phyloP scores from a whole-genome alignment of 2,113 vertebrate species.

The Aramus guarauna region DNA sequence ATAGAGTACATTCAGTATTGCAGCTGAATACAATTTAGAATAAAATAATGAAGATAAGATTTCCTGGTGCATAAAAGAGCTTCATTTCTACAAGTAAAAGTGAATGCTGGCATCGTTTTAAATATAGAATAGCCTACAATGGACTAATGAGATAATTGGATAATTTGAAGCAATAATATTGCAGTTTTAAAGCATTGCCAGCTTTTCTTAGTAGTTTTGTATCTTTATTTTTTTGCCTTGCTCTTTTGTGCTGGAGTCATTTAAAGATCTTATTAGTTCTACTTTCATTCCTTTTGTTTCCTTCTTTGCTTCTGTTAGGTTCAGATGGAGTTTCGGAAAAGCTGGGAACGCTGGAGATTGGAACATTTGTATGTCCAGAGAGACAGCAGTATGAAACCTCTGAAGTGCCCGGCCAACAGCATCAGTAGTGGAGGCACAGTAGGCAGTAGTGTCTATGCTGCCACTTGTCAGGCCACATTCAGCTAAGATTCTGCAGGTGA shows the following conservation, averaged over 20 bases:
- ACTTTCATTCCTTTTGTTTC: slow-evolving; percentile 10
- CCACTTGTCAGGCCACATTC: slow-evolving; percentile 70
- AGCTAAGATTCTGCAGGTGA: slow-evolving; percentile 58
- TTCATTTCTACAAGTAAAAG: slow-evolving; percentile 14
- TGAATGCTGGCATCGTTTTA: neutral
- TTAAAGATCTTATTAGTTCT: slow-evolving; percentile 2
- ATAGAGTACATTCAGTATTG: neutral
- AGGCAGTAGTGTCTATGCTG: slow-evolving; percentile 73
- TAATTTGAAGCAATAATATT: slow-evolving; percentile 16
- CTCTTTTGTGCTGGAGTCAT: slow-evolving; percentile 17
- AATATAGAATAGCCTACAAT: neutral
- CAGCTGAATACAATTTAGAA: neutral
- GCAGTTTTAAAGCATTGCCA: slow-evolving; percentile 37
- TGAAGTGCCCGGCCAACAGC: slow-evolving; percentile 76
- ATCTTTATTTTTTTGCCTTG: slow-evolving; percentile 1
- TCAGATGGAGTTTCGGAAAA: slow-evolving; percentile 80
- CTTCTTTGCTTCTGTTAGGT: slow-evolving; percentile 65
- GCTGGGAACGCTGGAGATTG: slow-evolving; percentile 79
- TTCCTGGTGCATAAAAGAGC: neutral
- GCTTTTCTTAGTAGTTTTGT: slow-evolving; percentile 29
- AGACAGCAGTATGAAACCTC: slow-evolving; percentile 79
- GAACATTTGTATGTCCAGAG: slow-evolving; percentile 72
- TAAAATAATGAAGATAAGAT: neutral
- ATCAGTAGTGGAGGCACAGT: slow-evolving; percentile 72
- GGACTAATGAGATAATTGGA: slow-evolving; percentile 20